Evolutionary conservation across 2,113 vertebrate genomes (phyloP), one percentile per base, ranked within the genome.

Genomic region (Isurus oxyrinchus): DNA sequence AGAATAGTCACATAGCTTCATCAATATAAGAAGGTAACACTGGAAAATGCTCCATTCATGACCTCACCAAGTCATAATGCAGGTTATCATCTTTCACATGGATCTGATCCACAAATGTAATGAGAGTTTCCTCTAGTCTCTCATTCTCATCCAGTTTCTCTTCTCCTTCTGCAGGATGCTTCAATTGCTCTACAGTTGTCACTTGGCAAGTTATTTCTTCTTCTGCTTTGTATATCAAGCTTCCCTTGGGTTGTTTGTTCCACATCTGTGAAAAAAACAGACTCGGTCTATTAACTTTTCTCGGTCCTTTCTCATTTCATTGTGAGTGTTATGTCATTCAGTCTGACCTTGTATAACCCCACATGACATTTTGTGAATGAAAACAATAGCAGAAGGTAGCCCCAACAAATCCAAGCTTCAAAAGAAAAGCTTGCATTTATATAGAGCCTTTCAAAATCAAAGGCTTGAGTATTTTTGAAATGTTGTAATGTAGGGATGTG

Each of bases 41-140:
- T 10, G 35, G 40, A 44, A 40, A 67, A 67, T 10, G 93, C 44
- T 49, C 3, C n/a, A 0, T 16, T 95, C 63, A 95, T 13, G 40
- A 95, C 3, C 7, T 95, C 93, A 95, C 93, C 93, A 67, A n/a
- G 93, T 95, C 44, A 95, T 67, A 67, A 40, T 49, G n/a, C 40
- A 95, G 11, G 5, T 40, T 27, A 27, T 67, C 3, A 49, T 27
- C 63, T 44, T 95, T 63, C 93, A 66, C 35, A n/a, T 35, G 19
- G n/a, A 7, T 35, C 23, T 67, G 14, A 67, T 95, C 49, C 53
- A 55, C 31, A 59, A 23, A 57, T 13, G 4, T 27, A 91, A 35
- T 27, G 10, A 35, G 13, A 59, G 25, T 35, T 27, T 67, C 61
- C 40, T 69, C 93, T 16, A 1, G 49, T 44, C 6, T 10, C 61